Percentiles rank a stretch among this genome's conserved stretches.
Conservation (phyloP, 1,140 invertebrate genomes). For the Oryzaephilus surinamensis region DNA sequence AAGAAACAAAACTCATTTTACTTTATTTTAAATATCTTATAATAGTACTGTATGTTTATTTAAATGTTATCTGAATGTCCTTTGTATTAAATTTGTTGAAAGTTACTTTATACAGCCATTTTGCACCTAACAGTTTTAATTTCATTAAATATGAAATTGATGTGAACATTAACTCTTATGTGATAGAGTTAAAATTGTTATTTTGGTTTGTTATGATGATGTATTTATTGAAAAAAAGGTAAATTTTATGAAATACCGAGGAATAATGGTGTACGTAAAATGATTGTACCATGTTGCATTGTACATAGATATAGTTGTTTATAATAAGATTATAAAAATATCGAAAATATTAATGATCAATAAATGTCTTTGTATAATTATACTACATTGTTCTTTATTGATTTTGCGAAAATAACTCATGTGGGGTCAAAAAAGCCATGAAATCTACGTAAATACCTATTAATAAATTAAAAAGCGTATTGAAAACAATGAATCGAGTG, state of each 20-base stretch:
- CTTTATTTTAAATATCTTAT: too few relatives aligned
- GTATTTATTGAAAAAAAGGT: constrained; percentile 20
- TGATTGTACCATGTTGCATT: constrained; percentile 29
- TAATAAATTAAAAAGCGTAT: too few relatives aligned
- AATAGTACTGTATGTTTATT: constrained; percentile 4
- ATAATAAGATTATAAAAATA: constrained; percentile 33
- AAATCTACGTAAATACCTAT: too few relatives aligned
- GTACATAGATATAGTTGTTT: constrained; percentile 35
- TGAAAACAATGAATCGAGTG: too few relatives aligned
- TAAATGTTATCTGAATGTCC: constrained; percentile 3
- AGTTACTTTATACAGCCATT: not conserved
- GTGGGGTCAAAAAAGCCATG: too few relatives aligned
- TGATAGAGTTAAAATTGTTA: constrained; percentile 28
- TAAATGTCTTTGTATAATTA: constrained; percentile 36
- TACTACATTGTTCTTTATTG: too few relatives aligned
- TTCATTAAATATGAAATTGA: constrained; percentile 13
- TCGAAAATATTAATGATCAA: constrained; percentile 31
- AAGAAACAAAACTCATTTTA: too few relatives aligned
- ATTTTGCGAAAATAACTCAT: too few relatives aligned
- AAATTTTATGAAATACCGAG: constrained; percentile 22
- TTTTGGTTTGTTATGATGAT: constrained; percentile 25
- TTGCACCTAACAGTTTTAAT: constrained; percentile 2
- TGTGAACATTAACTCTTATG: constrained; percentile 22
- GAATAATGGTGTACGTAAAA: constrained; percentile 26
- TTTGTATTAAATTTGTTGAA: constrained; percentile 8